Evolutionary conservation across 2,888 invertebrate genomes (phyloP).

Genomic region (Xestia rhomboidea): DNA sequence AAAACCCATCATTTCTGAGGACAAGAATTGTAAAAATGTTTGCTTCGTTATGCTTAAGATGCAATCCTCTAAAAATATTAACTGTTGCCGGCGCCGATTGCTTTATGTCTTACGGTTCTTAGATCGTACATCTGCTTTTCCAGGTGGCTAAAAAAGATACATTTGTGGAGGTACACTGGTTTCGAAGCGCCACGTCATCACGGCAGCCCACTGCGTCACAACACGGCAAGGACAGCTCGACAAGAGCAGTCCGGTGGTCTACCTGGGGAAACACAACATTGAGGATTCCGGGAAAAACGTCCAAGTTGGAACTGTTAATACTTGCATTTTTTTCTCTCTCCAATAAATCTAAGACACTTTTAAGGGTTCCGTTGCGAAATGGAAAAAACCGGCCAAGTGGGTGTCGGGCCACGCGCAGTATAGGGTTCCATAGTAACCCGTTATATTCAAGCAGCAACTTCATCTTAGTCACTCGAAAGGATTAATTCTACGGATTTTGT

Average conservation of each 20-base stretch:
- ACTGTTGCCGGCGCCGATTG: background rate
- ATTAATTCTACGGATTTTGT: too few species aligned
- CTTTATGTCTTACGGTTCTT: background rate
- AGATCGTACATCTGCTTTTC: background rate
- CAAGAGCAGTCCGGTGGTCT: constrained; percentile 60
- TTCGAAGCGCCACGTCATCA: constrained; percentile 88
- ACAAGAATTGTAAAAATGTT: background rate
- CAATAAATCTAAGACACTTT: too few species aligned
- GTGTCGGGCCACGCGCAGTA: too few species aligned
- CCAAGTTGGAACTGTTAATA: constrained; percentile 81
- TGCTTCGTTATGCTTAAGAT: background rate
- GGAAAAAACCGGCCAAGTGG: too few species aligned
- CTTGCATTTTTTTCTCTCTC: background rate
- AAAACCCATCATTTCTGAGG: background rate
- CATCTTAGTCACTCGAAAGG: too few species aligned
- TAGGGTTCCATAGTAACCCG: too few species aligned
- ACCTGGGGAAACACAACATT: constrained; percentile 83
- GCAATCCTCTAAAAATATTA: background rate
- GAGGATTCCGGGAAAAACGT: constrained; percentile 82
- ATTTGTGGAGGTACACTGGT: constrained; percentile 92
- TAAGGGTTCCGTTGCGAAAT: too few species aligned
- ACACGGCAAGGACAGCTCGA: constrained; percentile 61
- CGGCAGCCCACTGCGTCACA: constrained; percentile 92
- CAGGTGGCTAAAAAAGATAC: constrained; percentile 81
- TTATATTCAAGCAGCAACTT: too few species aligned